A percentile compares a stretch with the other conserved stretches of the same genome.
Evolutionary conservation across 1,140 invertebrate genomes (phyloP).

Genomic region (Episyrphus balteatus): DNA sequence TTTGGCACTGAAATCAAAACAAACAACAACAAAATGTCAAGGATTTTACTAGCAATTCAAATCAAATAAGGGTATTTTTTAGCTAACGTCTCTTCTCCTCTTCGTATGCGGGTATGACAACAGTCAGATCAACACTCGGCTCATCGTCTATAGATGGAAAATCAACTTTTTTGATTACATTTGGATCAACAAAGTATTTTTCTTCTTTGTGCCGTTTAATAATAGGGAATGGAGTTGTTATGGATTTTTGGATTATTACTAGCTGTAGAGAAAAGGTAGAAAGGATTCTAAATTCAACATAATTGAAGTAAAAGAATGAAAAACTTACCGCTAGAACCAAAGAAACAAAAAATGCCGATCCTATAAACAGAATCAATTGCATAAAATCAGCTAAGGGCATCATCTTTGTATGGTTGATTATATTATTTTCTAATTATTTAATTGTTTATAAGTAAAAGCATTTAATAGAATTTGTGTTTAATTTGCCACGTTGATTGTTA

Average conservation of each 20-base stretch:
- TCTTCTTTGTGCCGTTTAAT: constrained; percentile 60
- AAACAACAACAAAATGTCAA: constrained; percentile 7
- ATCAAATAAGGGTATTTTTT: constrained; percentile 4
- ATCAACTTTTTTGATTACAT: constrained; percentile 40
- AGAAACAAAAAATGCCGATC: constrained; percentile 6
- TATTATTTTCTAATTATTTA: not conserved
- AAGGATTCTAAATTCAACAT: not conserved
- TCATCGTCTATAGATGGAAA: constrained; percentile 69
- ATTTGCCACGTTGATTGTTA: constrained; percentile 2
- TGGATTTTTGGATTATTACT: constrained; percentile 43
- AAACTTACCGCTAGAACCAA: constrained; percentile 6
- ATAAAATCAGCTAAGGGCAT: constrained; percentile 5
- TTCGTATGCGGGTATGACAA: constrained; percentile 94
- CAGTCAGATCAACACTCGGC: constrained; percentile 61
- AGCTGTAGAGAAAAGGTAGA: constrained; percentile 40
- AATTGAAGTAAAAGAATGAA: constrained; percentile 16
- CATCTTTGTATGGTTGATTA: not conserved
- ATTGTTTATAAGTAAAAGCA: not conserved
- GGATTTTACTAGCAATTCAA: constrained; percentile 2
- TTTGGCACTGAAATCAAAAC: constrained; percentile 57
- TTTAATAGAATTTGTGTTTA: not conserved
- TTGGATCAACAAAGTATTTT: constrained; percentile 61
- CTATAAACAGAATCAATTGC: constrained; percentile 8
- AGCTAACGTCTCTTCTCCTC: constrained; percentile 80
- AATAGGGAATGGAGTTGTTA: constrained; percentile 54